Evolutionary conservation across 2,797 vertebrate species (phyloP).

Genomic region (Simalia tracyae): DNA sequence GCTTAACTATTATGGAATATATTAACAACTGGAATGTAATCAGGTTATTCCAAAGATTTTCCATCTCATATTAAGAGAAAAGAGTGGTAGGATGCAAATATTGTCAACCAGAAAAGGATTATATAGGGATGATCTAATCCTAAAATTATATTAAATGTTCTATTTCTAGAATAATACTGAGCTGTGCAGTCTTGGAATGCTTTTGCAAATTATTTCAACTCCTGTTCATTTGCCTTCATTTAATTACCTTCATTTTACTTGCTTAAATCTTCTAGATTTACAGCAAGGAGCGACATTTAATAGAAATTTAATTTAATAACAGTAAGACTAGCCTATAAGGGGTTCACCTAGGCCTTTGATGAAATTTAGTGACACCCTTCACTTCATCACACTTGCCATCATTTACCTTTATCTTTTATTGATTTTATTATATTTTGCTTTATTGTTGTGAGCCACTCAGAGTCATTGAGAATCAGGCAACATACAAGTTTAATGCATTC

Average conservation of each 20-base stretch:
- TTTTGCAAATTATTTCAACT: neutral
- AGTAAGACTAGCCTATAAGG: neutral
- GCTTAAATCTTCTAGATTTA: slow-evolving; percentile 20
- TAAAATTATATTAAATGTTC: neutral
- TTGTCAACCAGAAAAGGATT: neutral
- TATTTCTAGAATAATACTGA: neutral
- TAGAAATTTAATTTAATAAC: slow-evolving; percentile 29
- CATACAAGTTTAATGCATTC: too few relatives aligned
- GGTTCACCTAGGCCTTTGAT: neutral
- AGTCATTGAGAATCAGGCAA: too few relatives aligned
- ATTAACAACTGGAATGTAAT: neutral
- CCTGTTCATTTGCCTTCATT: slow-evolving; percentile 3
- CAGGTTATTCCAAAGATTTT: neutral
- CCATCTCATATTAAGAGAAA: neutral
- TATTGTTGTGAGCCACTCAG: too few relatives aligned
- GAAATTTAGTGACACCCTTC: too few relatives aligned
- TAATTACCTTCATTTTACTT: slow-evolving; percentile 23
- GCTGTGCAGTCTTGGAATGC: neutral
- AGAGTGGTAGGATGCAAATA: too few relatives aligned
- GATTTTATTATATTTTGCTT: too few relatives aligned
- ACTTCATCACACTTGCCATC: too few relatives aligned
- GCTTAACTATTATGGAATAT: neutral
- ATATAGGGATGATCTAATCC: neutral
- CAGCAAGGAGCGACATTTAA: neutral
- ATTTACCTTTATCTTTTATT: too few relatives aligned